A percentile compares a stretch with the other conserved stretches of the same genome.
These are phyloP conservation scores for Drosophila lini DNA, from an alignment of 1,140 invertebrate species.

Conservation along the genomic window DNA sequence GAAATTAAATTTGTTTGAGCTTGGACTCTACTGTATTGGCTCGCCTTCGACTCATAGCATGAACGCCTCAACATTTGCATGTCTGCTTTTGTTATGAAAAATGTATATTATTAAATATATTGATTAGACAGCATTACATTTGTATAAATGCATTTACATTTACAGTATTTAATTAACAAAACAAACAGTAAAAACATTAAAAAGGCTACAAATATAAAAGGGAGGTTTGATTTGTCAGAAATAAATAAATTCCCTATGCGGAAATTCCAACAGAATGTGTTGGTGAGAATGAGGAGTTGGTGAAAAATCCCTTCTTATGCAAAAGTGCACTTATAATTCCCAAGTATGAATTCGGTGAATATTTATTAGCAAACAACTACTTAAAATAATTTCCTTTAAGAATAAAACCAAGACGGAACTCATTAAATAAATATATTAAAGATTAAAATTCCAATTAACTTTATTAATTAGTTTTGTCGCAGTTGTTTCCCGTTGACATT, in stretches of 20 bases:
- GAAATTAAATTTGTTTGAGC: conserved; percentile 3
- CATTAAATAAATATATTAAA: not conserved
- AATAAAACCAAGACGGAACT: not conserved
- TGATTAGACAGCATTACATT: not conserved
- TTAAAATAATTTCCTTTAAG: not conserved
- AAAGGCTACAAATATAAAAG: not conserved
- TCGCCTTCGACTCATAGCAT: conserved; percentile 14
- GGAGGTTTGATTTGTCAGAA: no score
- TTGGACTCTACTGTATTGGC: conserved; percentile 43
- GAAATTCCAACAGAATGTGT: not conserved
- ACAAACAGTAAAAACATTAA: not conserved
- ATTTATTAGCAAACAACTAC: not conserved
- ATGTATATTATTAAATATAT: not conserved
- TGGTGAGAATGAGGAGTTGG: no score
- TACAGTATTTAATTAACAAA: not conserved
- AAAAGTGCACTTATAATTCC: not conserved
- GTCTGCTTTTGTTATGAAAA: conserved; percentile 27
- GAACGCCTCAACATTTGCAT: conserved; percentile 45
- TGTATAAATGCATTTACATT: no score
- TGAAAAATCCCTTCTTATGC: not conserved
- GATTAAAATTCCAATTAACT: not conserved
- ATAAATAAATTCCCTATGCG: not conserved
- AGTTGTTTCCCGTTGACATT: conserved; percentile 18
- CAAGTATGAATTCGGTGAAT: not conserved
- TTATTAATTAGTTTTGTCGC: not conserved